phyloP scores from a whole-genome alignment of 2,113 vertebrate genomes.

The human region DNA sequence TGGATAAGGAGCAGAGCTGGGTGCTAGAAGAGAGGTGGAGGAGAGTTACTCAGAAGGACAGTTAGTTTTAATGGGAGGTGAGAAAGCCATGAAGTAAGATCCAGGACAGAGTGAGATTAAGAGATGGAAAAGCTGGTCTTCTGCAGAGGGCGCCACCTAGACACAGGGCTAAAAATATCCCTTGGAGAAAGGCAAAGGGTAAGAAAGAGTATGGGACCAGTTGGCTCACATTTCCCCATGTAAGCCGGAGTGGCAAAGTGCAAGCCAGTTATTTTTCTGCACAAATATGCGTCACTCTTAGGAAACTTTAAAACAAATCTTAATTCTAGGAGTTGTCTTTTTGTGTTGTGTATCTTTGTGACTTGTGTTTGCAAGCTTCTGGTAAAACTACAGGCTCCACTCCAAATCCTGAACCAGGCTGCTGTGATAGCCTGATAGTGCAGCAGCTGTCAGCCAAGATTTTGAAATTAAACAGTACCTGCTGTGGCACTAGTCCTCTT shows the following conservation, averaged over 20 bases:
- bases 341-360: not conserved
- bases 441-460: not conserved
- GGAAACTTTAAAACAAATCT: not conserved
- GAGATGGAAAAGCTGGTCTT: not conserved
- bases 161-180: not conserved
- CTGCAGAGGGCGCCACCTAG: not conserved
- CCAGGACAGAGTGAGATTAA: fast-evolving
- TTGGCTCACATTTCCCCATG: not conserved
- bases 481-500: not conserved
- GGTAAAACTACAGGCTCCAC: not conserved
- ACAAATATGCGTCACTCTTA: not conserved
- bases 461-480: not conserved
- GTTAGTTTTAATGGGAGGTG: not conserved
- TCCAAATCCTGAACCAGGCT: not conserved
- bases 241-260: not conserved
- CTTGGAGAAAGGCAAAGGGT: not conserved
- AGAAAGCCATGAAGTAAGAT: not conserved
- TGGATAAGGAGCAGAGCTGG: not conserved
- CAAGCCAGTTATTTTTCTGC: not conserved
- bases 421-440: fast-evolving
- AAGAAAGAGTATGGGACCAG: fast-evolving
- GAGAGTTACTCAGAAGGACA: fast-evolving
- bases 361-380: not conserved
- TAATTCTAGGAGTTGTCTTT: not conserved
- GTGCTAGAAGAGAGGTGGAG: not conserved